Percentiles rank a stretch among this genome's conserved stretches.
Evolutionary conservation across 1,140 invertebrate genomes (phyloP).

Genomic region (Gryllus bimaculatus): DNA sequence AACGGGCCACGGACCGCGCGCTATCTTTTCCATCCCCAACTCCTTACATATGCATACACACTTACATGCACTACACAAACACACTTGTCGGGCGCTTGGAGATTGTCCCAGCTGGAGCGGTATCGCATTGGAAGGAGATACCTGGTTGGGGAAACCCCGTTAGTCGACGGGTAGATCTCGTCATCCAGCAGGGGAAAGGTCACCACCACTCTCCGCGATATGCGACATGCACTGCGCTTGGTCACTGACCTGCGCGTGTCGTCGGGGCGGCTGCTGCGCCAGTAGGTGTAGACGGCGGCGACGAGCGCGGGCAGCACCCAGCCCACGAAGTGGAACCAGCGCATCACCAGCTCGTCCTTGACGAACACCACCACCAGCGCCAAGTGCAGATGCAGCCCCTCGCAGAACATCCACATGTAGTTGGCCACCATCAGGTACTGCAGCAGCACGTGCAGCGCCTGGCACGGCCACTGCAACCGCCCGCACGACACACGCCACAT

Average conservation of each 20-base stretch:
- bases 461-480: constrained; percentile 39
- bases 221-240: too few relatives aligned
- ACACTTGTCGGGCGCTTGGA: too few relatives aligned
- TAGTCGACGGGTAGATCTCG: too few relatives aligned
- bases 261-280: constrained; percentile 2
- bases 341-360: constrained; percentile 40
- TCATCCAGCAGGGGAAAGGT: too few relatives aligned
- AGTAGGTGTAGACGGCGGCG: constrained; percentile 33
- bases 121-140: too few relatives aligned
- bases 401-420: constrained; percentile 50
- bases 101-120: too few relatives aligned
- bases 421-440: constrained; percentile 50
- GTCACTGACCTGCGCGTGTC: constrained; percentile 8
- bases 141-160: too few relatives aligned
- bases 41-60: too few relatives aligned
- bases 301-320: constrained; percentile 40
- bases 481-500: not conserved
- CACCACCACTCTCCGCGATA: too few relatives aligned
- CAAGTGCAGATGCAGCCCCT: constrained; percentile 49
- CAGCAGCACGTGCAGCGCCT: constrained; percentile 42
- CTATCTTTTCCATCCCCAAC: too few relatives aligned
- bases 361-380: constrained; percentile 48
- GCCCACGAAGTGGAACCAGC: constrained; percentile 45
- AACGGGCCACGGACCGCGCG: too few relatives aligned
- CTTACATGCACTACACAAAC: too few relatives aligned